Percentiles rank a stretch among this genome's conserved stretches.
Conservation (phyloP, 2,888 invertebrate species). For the Rhodophaea formosa region DNA sequence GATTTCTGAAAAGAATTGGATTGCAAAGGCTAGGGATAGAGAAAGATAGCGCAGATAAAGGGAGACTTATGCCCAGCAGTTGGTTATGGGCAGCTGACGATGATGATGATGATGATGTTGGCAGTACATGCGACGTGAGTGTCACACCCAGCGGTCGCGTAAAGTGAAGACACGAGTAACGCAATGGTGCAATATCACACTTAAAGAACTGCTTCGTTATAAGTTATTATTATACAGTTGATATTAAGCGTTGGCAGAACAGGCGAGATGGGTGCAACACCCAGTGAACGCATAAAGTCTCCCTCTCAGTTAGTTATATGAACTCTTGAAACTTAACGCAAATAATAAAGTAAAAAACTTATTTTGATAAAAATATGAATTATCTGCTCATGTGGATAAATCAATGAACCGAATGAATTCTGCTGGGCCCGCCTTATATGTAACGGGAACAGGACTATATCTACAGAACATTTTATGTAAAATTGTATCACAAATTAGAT, state of each 20-base stretch:
- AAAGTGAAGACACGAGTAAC: conserved; percentile 23
- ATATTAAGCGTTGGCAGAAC: conserved; percentile 7
- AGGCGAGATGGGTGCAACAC: conserved; percentile 10
- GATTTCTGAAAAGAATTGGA: too few relatives aligned
- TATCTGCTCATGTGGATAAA: not conserved
- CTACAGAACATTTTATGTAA: too few relatives aligned
- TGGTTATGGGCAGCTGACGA: too few relatives aligned
- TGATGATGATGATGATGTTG: not conserved
- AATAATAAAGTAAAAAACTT: not conserved
- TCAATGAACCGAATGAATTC: not conserved
- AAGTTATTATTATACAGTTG: not conserved
- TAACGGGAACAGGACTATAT: not conserved
- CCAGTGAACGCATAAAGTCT: conserved; percentile 17
- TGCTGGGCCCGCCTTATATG: not conserved
- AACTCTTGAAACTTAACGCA: not conserved
- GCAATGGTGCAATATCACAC: conserved; percentile 9
- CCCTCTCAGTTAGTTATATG: too few relatives aligned
- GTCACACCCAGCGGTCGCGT: conserved; percentile 16
- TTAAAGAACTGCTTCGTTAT: not conserved
- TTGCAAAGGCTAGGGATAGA: too few relatives aligned
- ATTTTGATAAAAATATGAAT: not conserved
- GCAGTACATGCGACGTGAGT: not conserved
- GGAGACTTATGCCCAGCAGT: too few relatives aligned
- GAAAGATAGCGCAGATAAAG: too few relatives aligned
- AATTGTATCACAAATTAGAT: too few relatives aligned